Evolutionary conservation across 1,140 invertebrate genomes (phyloP).

Genomic region (Episyrphus balteatus): DNA sequence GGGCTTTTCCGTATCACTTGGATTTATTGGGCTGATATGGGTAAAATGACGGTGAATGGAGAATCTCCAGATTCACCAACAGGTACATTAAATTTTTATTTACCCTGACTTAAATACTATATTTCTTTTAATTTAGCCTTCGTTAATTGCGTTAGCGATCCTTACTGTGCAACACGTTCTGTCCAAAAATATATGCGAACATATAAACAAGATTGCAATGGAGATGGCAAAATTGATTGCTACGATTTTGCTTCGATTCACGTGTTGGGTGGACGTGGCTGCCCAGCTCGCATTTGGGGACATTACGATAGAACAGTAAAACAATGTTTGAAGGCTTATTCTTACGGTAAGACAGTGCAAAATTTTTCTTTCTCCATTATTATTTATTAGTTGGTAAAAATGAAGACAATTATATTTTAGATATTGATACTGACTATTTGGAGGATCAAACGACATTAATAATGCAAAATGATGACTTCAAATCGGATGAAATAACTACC

Average conservation of each 20-base stretch:
- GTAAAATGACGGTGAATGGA: constrained; percentile 56
- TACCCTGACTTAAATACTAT: background rate
- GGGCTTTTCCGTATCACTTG: constrained; percentile 76
- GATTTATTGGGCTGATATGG: constrained; percentile 74
- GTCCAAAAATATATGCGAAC: constrained; percentile 71
- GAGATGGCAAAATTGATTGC: constrained; percentile 63
- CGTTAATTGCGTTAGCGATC: constrained; percentile 59
- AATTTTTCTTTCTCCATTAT: too few species aligned
- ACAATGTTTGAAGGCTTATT: too few species aligned
- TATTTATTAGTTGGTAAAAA: too few species aligned
- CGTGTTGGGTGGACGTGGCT: constrained; percentile 63
- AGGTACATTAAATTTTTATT: too few species aligned
- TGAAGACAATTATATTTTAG: too few species aligned
- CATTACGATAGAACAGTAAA: too few species aligned
- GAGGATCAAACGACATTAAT: too few species aligned
- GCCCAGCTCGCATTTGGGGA: too few species aligned
- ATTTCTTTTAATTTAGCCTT: constrained; percentile 46
- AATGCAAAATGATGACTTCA: too few species aligned
- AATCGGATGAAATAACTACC: too few species aligned
- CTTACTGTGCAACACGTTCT: constrained; percentile 58
- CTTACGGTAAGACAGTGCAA: too few species aligned
- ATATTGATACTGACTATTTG: too few species aligned
- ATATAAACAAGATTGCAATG: constrained; percentile 70
- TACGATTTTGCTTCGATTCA: constrained; percentile 74
- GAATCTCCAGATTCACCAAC: constrained; percentile 37